Evolutionary conservation across 2,888 invertebrate genomes (phyloP), one percentile per base, ranked within the genome.

Genomic region (Malthinus flaveolus): DNA sequence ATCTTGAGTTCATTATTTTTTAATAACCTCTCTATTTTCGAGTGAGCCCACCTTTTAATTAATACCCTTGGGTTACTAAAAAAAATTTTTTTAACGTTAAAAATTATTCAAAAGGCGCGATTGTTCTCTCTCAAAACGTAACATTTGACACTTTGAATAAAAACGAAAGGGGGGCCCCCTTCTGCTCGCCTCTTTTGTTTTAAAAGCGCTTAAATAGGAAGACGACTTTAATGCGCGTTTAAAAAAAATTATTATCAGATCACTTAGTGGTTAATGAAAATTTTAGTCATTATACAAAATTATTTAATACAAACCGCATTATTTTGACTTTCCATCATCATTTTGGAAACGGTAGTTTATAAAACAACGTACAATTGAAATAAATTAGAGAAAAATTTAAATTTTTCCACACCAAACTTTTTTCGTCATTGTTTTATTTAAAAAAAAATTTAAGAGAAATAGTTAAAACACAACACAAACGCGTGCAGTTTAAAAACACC

Each of bases 281-380:
- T 35, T 12, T 23, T 23, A 23, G 23, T 23, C 23, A 23, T 23
- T 23, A 23, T 23, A 23, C 23, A 23, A 23, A 3, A 23, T 23
- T 23, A 23, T 23, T 23, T 45, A 15, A 48, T 50, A 59, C 59
- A 44, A 51, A 60, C 60, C 60, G 56, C 56, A 36, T 60, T 60
- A 33, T 56, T 54, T 31, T 59, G 59, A 49, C 37, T 53, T 32
- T 59, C 59, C 59, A 59, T 59, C 49, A 50, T 59, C 35, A 34
- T 48, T 13, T 7, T 48, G 12, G 33, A 15, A 32, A 15, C 39
- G 39, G 39, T 5, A 23, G 23, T 42, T 13, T 42, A 15, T 42
- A 15, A 11, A 7, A 42, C 10, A 23, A 42, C 39, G 15, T 42
- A 15, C 15, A 23, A n/a, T 13, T n/a, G 39, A 42, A 3, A 13